These are phyloP conservation scores for Podocnemis expansa DNA, from an alignment of 2,113 vertebrate genomes.

Conservation along the genomic window DNA sequence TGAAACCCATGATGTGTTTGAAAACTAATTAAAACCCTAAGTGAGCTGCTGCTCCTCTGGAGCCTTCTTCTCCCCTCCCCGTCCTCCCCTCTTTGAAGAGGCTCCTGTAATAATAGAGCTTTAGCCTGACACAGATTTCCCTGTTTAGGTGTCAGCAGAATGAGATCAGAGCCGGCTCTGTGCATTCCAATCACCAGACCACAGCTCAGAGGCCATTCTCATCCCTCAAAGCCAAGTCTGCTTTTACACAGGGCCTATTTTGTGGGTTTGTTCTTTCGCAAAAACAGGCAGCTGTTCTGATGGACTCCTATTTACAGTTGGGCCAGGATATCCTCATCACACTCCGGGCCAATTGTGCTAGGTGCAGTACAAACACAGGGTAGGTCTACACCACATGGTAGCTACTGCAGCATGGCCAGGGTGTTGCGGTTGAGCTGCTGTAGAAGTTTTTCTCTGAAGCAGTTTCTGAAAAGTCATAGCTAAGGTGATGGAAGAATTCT, in stretches of 20 bases:
- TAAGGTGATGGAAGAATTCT: too few species aligned
- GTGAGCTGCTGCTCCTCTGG: conserved; percentile 55
- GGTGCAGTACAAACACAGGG: accelerated
- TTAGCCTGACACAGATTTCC: not conserved
- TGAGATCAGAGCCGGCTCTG: conserved; percentile 4
- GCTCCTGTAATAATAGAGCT: conserved; percentile 24
- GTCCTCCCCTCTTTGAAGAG: not conserved
- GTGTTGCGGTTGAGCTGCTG: not conserved
- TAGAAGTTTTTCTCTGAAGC: too few species aligned
- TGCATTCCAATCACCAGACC: not conserved
- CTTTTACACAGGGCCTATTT: not conserved
- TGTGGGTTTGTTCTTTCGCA: not conserved
- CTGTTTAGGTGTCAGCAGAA: conserved; percentile 12
- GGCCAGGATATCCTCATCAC: not conserved
- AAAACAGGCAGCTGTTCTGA: not conserved
- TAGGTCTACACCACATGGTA: not conserved
- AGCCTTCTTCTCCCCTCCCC: not conserved
- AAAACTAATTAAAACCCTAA: conserved; percentile 69
- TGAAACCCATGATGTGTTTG: conserved; percentile 60
- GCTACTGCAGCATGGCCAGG: too few species aligned
- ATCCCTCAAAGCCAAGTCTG: not conserved
- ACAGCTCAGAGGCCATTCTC: not conserved
- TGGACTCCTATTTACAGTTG: not conserved
- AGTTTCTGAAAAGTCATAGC: too few species aligned
- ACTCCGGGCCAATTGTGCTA: not conserved